Base-by-base conservation (phyloP, 92 coral and sea anemone species). In the Epizoanthus fatuus region DNA sequence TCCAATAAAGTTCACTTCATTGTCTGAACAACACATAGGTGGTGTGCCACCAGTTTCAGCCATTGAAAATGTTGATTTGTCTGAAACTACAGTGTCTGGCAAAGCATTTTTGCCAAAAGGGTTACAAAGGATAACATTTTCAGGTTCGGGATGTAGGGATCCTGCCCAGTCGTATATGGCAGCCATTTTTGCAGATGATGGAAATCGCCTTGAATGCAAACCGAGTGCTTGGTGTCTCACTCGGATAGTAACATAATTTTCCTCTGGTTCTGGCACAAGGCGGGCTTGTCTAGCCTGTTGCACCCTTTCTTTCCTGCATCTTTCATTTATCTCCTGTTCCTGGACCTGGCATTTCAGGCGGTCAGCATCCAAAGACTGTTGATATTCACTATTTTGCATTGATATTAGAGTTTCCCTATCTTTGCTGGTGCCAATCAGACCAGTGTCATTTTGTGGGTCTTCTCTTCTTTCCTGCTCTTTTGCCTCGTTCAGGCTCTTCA, bases 141-240 rank as follows among this genome's bases (percentile, higher is more conserved):
- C 86, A 3, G 90, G 63, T 49, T 91, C 84, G 52, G 92, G 66
- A 53, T 78, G 62, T 15, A 91, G 65, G 47, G 94, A 91, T 32
- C 94, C 94, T 54, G 84, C 89, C 94, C 94, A 91, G 66, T 91
- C 94, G 79, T 91, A 87, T 32, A 87, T 86, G 14, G 87, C 74
- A 59, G 74, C 44, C 92, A 84, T 77, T 71, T 72, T 67, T 4
- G 75, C 84, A 57, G 25, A 19, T 0, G 80, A 35, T 59, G 85
- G 89, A 77, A 89, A 84, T 38, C 69, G 75, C 17, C 69, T 54
- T 35, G 80, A 35, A 14, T 39, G 64, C 25, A 89, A 25, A 17
- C 92, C 92, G 22, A 22, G 25, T 22, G 25, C 25, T 22, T 22
- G 25, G 25, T 22, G 25, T 22, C 25, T 22, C 25, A 22, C 25